phyloP scores from a whole-genome alignment of 2,113 vertebrate species.

The Tupaia tana region DNA sequence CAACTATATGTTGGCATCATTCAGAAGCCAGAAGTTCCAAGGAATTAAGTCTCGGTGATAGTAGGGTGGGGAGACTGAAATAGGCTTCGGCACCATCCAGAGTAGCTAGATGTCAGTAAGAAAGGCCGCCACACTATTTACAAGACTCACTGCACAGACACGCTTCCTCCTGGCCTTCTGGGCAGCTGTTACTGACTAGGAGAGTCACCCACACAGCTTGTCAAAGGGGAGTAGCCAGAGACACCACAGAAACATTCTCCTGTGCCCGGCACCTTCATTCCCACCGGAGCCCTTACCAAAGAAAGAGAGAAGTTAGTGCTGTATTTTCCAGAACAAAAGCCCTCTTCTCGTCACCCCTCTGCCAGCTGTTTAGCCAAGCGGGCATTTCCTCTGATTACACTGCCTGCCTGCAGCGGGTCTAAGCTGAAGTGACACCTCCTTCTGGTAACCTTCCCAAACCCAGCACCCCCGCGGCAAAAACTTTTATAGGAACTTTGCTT shows the following conservation, averaged over 20 bases:
- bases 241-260: background rate
- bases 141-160: fast-evolving
- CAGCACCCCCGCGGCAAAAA: background rate
- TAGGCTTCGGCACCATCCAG: background rate
- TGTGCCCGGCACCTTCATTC: fast-evolving
- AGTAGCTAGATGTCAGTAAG: background rate
- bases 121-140: background rate
- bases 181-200: background rate
- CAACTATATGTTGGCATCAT: background rate
- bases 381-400: background rate
- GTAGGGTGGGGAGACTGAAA: background rate
- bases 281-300: background rate
- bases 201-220: background rate
- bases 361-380: fast-evolving
- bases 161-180: background rate
- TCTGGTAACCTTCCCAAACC: background rate
- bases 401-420: background rate
- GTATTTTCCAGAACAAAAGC: background rate
- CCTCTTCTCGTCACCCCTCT: background rate
- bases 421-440: background rate
- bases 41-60: background rate
- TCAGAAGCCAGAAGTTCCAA: slow-evolving; percentile 5
- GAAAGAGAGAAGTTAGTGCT: fast-evolving
- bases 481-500: background rate
- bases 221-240: background rate